A percentile compares a stretch with the other conserved stretches of the same genome.
phyloP scores from a whole-genome alignment of 1,140 invertebrate genomes.

The Dermatophagoides farinae region DNA sequence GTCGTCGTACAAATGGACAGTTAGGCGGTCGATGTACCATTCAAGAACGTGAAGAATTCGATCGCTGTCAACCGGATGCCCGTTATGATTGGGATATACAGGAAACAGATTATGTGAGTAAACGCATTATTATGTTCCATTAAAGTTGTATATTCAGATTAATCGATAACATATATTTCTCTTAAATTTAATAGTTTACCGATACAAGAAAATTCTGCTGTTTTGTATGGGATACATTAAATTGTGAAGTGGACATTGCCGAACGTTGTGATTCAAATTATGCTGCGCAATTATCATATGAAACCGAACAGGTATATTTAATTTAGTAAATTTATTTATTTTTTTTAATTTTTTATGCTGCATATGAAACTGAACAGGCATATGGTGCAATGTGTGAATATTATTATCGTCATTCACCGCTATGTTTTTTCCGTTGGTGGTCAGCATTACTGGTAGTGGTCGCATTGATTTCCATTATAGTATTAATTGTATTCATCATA shows the following conservation, averaged over 20 bases:
- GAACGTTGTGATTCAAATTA: slow-evolving; percentile 4
- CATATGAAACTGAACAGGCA: background rate
- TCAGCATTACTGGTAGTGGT: slow-evolving; percentile 1
- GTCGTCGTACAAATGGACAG: too few relatives aligned
- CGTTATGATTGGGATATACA: background rate
- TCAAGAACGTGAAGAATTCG: background rate
- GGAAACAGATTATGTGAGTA: background rate
- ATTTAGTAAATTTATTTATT: too few relatives aligned
- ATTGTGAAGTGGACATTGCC: background rate
- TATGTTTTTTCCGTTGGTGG: slow-evolving; percentile 8
- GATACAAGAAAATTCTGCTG: slow-evolving; percentile 6
- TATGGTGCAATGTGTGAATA: slow-evolving; percentile 2
- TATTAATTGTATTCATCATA: background rate
- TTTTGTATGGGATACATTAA: slow-evolving; percentile 5
- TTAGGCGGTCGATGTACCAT: background rate
- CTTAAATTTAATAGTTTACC: background rate
- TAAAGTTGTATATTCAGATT: background rate
- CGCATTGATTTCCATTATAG: background rate
- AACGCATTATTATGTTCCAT: background rate
- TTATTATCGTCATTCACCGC: background rate
- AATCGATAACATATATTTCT: background rate
- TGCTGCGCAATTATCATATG: background rate
- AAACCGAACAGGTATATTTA: slow-evolving; percentile 1
- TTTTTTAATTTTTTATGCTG: too few relatives aligned
- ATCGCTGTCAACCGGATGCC: background rate